phyloP scores from a whole-genome alignment of 2,113 vertebrate species.

The Lamprotornis superbus region DNA sequence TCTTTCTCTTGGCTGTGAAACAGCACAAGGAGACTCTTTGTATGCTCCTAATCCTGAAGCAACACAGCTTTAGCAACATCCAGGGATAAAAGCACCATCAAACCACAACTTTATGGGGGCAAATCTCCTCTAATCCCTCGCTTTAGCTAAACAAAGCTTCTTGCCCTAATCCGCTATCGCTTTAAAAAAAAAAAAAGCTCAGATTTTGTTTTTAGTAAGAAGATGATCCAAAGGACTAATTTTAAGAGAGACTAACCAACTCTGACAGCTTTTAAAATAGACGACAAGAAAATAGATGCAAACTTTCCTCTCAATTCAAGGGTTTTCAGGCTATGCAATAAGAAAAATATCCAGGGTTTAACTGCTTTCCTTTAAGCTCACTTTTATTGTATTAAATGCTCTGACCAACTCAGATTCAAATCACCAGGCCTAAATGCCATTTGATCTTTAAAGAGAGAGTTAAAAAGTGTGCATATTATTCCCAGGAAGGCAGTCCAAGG shows the following conservation, averaged over 20 bases:
- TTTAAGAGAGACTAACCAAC: conserved; percentile 93
- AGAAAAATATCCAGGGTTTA: conserved; percentile 76
- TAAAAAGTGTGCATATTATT: conserved; percentile 73
- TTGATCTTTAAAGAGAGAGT: conserved; percentile 73
- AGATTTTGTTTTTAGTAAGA: conserved; percentile 90
- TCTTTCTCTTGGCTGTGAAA: conserved; percentile 84
- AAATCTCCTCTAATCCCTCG: conserved; percentile 98
- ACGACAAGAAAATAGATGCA: conserved; percentile 77
- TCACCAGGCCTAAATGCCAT: conserved; percentile 67
- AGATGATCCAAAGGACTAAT: conserved; percentile 94
- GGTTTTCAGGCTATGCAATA: conserved; percentile 67
- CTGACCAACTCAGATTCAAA: conserved; percentile 72
- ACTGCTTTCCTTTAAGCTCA: conserved; percentile 69
- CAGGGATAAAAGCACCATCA: conserved; percentile 98
- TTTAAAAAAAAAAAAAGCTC: conserved; percentile 76
- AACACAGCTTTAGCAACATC: conserved; percentile 96
- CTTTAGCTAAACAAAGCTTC: conserved; percentile 96
- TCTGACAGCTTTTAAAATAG: conserved; percentile 91
- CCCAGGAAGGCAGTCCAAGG: conserved; percentile 66
- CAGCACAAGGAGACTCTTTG: conserved; percentile 95
- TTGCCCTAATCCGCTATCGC: conserved; percentile 92
- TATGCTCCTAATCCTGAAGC: conserved; percentile 91
- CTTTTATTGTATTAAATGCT: conserved; percentile 72
- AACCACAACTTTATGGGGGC: conserved; percentile 97
- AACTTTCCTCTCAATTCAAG: conserved; percentile 75